Conservation (phyloP, 2,113 vertebrate genomes). For the Bagarius yarrelli region DNA sequence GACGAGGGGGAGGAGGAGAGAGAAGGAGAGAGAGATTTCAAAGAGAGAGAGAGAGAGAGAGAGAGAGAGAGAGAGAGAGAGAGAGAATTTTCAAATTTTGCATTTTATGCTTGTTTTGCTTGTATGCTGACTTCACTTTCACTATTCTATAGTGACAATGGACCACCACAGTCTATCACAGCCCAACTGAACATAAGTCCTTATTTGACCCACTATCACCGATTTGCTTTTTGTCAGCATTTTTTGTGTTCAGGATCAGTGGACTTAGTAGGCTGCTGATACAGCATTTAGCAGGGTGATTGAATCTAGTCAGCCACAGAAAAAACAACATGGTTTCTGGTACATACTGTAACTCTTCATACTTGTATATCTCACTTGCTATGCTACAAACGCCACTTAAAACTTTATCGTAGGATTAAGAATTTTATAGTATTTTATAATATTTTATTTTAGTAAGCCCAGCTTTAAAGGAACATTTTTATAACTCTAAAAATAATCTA, state of each 20-base stretch:
- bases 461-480: too few relatives aligned
- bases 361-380: background rate
- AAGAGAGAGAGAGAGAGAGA: background rate
- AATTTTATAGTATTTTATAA: too few relatives aligned
- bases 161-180: too few relatives aligned
- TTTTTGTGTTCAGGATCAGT: slow-evolving; percentile 2
- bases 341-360: background rate
- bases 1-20: too few relatives aligned
- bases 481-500: too few relatives aligned
- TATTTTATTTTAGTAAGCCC: too few relatives aligned
- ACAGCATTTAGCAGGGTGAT: background rate
- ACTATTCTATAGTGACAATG: too few relatives aligned
- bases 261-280: background rate
- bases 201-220: background rate
- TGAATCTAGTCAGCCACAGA: background rate
- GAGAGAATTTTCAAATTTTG: background rate
- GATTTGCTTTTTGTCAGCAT: background rate
- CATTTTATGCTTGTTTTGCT: too few relatives aligned
- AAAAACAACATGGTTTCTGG: background rate
- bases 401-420: too few relatives aligned
- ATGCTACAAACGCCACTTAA: background rate
- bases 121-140: too few relatives aligned
- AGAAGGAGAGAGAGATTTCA: slow-evolving; percentile 36
- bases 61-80: slow-evolving; percentile 21
- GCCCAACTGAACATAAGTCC: too few relatives aligned